These are phyloP conservation scores for Pelobates fuscus DNA, from an alignment of 2,113 vertebrate species.

Conservation along the genomic window DNA sequence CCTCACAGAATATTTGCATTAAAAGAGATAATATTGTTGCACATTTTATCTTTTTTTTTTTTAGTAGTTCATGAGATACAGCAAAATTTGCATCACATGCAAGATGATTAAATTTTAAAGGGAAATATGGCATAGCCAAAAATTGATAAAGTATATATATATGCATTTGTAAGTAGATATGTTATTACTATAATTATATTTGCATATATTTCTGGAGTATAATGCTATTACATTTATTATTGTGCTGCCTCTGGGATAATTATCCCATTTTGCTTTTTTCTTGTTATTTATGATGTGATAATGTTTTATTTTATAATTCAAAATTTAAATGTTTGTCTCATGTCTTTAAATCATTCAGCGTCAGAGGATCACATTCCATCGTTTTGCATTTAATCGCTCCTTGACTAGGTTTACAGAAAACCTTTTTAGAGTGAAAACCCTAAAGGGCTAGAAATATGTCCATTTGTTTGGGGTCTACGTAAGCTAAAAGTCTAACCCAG, in stretches of 20 bases:
- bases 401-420: no score
- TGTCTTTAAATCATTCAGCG: background rate
- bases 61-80: no score
- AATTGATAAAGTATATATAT: background rate
- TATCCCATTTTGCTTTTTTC: background rate
- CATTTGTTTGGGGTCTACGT: no score
- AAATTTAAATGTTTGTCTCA: background rate
- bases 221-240: background rate
- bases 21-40: constrained; percentile 1
- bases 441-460: no score
- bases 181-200: constrained; percentile 4
- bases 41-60: no score
- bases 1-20: no score
- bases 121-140: background rate
- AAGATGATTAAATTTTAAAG: background rate
- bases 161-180: background rate
- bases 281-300: background rate
- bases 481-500: no score
- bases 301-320: background rate
- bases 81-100: background rate
- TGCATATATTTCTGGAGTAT: background rate
- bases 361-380: background rate
- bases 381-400: background rate
- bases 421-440: no score
- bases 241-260: background rate